phyloP scores from a whole-genome alignment of 2,797 vertebrate species.

The Menidia menidia region DNA sequence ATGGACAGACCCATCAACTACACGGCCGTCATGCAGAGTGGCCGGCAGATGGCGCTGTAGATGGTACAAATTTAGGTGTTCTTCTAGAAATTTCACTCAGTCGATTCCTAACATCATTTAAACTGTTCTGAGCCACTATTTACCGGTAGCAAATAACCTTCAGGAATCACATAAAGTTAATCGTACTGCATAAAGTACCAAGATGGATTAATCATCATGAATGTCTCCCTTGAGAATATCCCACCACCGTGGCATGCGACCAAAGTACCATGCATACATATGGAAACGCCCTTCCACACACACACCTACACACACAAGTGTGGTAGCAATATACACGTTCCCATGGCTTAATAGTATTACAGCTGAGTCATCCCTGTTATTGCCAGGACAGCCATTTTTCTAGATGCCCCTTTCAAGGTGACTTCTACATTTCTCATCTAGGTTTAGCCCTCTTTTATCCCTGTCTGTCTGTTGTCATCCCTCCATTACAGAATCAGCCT shows the following conservation, averaged over 20 bases:
- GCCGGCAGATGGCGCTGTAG: slow-evolving; percentile 50
- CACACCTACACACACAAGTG: background rate
- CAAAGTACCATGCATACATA: background rate
- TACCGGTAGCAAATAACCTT: background rate
- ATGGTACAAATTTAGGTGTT: background rate
- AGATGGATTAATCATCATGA: background rate
- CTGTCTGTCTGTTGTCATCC: slow-evolving; percentile 17
- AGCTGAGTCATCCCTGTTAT: slow-evolving; percentile 75
- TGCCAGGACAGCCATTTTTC: slow-evolving; percentile 70
- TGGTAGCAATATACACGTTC: slow-evolving; percentile 44
- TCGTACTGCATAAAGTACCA: background rate
- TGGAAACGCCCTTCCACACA: background rate
- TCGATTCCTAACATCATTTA: background rate
- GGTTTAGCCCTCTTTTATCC: slow-evolving; percentile 25
- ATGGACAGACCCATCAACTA: background rate
- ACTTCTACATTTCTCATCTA: slow-evolving; percentile 55
- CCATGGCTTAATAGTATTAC: slow-evolving; percentile 52
- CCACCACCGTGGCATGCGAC: background rate
- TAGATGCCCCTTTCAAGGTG: slow-evolving; percentile 72
- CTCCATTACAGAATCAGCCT: slow-evolving; percentile 26
- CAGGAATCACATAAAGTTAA: background rate
- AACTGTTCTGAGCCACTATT: background rate
- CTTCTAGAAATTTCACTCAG: slow-evolving; percentile 60
- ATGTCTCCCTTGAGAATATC: background rate
- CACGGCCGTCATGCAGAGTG: background rate